Percentiles rank a stretch among this genome's conserved stretches.
Evolutionary conservation across 2,113 vertebrate genomes (phyloP).

Genomic region (Zootoca vivipara): DNA sequence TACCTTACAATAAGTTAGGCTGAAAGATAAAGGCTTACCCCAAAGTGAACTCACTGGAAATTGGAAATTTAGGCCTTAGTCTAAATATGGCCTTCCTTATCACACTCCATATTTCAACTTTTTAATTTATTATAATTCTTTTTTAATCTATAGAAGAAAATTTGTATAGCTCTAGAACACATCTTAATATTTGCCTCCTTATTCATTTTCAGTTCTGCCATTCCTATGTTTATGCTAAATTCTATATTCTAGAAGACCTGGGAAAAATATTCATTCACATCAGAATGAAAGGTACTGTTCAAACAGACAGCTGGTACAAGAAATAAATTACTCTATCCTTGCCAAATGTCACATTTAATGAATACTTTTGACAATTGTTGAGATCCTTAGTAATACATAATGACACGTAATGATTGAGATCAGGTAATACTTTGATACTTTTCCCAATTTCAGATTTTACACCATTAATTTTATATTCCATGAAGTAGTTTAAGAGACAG

Average conservation of each 20-base stretch:
- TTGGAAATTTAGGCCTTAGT: neutral
- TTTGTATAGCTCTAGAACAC: neutral
- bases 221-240: neutral
- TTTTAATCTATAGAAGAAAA: neutral
- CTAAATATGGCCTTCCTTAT: neutral
- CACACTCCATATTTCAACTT: neutral
- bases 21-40: too few relatives aligned
- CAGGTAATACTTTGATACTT: constrained; percentile 49
- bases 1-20: neutral
- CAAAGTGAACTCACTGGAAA: neutral
- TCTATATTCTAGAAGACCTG: constrained; percentile 1
- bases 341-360: constrained; percentile 64
- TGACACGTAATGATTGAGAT: constrained; percentile 39
- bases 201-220: neutral
- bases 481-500: neutral
- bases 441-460: constrained; percentile 46
- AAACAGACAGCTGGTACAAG: constrained; percentile 52
- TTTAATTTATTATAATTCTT: neutral
- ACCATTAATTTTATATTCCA: constrained; percentile 20
- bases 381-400: constrained; percentile 58
- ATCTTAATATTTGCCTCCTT: neutral
- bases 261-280: constrained; percentile 53
- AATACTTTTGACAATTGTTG: constrained; percentile 62
- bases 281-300: constrained; percentile 37
- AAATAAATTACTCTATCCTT: constrained; percentile 32